phyloP scores from a whole-genome alignment of 2,113 vertebrate species.

The Otocyon megalotis region DNA sequence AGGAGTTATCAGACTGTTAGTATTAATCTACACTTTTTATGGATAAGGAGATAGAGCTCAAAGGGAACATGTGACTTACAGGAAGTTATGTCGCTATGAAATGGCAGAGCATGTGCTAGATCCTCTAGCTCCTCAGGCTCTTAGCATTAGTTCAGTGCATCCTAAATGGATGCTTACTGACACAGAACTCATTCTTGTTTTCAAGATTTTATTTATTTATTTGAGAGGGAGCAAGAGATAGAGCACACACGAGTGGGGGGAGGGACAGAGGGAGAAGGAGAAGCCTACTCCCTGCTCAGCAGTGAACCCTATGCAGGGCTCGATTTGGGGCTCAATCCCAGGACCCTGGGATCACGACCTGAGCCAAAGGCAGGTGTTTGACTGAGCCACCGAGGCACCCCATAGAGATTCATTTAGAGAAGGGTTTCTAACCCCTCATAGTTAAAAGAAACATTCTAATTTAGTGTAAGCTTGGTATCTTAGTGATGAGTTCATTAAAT shows the following conservation, averaged over 20 bases:
- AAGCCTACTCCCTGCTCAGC: too few species aligned
- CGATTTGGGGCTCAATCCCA: too few species aligned
- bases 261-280: too few species aligned
- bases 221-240: too few species aligned
- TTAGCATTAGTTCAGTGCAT: neutral
- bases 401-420: neutral
- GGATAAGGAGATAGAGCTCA: neutral
- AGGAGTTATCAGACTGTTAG: neutral
- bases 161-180: neutral
- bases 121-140: neutral
- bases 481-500: constrained; percentile 38
- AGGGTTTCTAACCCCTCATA: neutral
- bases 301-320: too few species aligned
- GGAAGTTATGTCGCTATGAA: neutral
- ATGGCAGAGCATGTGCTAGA: neutral
- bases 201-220: too few species aligned
- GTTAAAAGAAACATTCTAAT: neutral
- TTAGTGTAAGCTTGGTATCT: constrained; percentile 26
- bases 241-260: too few species aligned
- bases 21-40: neutral
- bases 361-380: too few species aligned
- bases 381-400: too few species aligned
- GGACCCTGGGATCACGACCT: too few species aligned
- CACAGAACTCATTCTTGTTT: too few species aligned
- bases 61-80: neutral